A percentile compares a stretch with the other conserved stretches of the same genome.
Evolutionary conservation across 2,113 vertebrate genomes (phyloP).

Genomic region (Ceuthmochares aereus): DNA sequence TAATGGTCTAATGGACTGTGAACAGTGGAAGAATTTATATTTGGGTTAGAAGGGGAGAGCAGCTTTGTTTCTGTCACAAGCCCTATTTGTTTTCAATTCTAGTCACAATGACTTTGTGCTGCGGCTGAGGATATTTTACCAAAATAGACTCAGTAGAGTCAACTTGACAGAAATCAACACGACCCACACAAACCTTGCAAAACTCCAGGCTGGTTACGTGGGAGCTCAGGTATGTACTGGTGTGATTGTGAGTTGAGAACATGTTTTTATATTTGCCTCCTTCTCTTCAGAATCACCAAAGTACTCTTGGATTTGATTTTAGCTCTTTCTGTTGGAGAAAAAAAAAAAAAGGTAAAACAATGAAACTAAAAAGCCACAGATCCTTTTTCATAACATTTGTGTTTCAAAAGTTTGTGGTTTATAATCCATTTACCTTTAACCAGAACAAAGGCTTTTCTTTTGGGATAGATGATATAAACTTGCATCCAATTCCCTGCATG

Average conservation of each 20-base stretch:
- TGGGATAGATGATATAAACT: neutral
- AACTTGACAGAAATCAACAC: slow-evolving; percentile 77
- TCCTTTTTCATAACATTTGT: neutral
- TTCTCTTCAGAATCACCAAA: neutral
- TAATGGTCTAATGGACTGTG: neutral
- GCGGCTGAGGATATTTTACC: slow-evolving; percentile 79
- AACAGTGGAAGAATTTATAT: neutral
- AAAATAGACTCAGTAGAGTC: slow-evolving; percentile 76
- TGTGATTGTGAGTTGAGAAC: neutral
- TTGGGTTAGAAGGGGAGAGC: neutral
- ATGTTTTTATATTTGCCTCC: neutral
- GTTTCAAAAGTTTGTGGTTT: neutral
- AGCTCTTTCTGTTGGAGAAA: neutral
- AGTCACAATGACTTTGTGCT: slow-evolving; percentile 91
- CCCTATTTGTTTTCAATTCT: neutral
- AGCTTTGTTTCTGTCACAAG: neutral
- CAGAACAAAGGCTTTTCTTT: neutral
- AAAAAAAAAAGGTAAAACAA: no score
- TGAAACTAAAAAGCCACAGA: neutral
- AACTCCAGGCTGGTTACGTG: slow-evolving; percentile 83
- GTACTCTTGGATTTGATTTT: neutral
- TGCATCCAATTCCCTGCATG: accelerated
- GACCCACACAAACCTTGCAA: slow-evolving; percentile 83
- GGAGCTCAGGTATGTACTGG: slow-evolving; percentile 86
- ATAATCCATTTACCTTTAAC: neutral